phyloP scores from a whole-genome alignment of 2,113 vertebrate genomes.

The Daphoenositta chrysoptera region DNA sequence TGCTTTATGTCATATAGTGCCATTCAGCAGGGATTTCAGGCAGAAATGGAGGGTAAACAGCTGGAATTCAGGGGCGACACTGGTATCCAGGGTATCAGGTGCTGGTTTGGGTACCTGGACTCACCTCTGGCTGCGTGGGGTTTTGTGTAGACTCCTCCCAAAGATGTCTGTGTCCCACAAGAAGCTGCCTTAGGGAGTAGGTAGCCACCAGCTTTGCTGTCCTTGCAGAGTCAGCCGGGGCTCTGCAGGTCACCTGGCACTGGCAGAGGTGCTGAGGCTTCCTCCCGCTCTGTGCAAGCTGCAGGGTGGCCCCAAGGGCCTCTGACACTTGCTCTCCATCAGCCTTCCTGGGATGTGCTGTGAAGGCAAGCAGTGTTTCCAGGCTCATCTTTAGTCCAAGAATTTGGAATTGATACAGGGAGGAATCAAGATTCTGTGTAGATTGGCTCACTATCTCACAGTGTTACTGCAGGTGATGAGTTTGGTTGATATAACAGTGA shows the following conservation, averaged over 20 bases:
- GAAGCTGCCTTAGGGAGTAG: background rate
- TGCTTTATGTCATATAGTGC: background rate
- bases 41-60: background rate
- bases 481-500: background rate
- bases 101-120: background rate
- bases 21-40: background rate
- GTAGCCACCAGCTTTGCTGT: background rate
- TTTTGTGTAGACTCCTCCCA: background rate
- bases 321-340: background rate
- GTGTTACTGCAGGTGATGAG: background rate
- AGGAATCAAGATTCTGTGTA: background rate
- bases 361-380: background rate
- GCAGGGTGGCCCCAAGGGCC: background rate
- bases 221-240: background rate
- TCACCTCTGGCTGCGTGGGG: accelerated
- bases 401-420: background rate
- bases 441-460: background rate
- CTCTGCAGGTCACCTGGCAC: background rate
- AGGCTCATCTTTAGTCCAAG: background rate
- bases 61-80: background rate
- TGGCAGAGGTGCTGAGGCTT: background rate
- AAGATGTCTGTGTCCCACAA: background rate
- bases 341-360: background rate
- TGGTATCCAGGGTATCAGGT: background rate
- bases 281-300: accelerated